A percentile compares a stretch with the other conserved stretches of the same genome.
phyloP scores from a whole-genome alignment of 2,888 invertebrate genomes.

The Shargacucullia verbasci region DNA sequence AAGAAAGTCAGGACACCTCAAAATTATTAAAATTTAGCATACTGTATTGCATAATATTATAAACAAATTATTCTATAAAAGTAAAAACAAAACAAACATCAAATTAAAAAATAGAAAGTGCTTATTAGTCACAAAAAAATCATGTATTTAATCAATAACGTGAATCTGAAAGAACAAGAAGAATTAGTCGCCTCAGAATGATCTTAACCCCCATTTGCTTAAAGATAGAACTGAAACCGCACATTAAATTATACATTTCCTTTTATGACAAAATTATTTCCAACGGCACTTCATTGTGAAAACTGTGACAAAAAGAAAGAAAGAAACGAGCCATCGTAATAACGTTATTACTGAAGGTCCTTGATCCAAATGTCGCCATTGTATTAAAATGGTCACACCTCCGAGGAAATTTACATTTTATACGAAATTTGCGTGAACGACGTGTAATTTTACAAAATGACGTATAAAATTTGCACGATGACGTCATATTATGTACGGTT shows the following conservation, averaged over 20 bases:
- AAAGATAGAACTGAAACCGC: slow-evolving; percentile 26
- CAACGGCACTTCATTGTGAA: slow-evolving; percentile 40
- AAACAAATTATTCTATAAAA: too few relatives aligned
- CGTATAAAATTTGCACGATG: slow-evolving; percentile 54
- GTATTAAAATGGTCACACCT: slow-evolving; percentile 67
- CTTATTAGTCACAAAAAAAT: too few relatives aligned
- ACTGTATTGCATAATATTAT: too few relatives aligned
- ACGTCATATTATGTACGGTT: slow-evolving; percentile 47
- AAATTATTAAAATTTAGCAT: too few relatives aligned
- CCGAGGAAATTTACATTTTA: slow-evolving; percentile 64
- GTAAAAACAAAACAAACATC: too few relatives aligned
- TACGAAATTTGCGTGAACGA: slow-evolving; percentile 39
- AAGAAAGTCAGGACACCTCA: too few relatives aligned
- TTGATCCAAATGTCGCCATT: slow-evolving; percentile 65
- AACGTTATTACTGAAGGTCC: slow-evolving; percentile 59
- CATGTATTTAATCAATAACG: too few relatives aligned
- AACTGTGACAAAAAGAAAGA: slow-evolving; percentile 43
- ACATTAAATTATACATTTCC: slow-evolving; percentile 48
- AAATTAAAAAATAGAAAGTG: too few relatives aligned
- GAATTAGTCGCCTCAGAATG: neutral
- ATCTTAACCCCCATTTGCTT: slow-evolving; percentile 26
- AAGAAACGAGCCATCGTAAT: slow-evolving; percentile 53
- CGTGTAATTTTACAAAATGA: slow-evolving; percentile 54
- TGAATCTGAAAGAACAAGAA: too few relatives aligned
- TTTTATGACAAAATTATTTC: slow-evolving; percentile 48